A percentile compares a stretch with the other conserved stretches of the same genome.
These are phyloP conservation scores for Lagothrix lagotricha DNA, from an alignment of 2,797 vertebrate genomes.

Conservation along the genomic window DNA sequence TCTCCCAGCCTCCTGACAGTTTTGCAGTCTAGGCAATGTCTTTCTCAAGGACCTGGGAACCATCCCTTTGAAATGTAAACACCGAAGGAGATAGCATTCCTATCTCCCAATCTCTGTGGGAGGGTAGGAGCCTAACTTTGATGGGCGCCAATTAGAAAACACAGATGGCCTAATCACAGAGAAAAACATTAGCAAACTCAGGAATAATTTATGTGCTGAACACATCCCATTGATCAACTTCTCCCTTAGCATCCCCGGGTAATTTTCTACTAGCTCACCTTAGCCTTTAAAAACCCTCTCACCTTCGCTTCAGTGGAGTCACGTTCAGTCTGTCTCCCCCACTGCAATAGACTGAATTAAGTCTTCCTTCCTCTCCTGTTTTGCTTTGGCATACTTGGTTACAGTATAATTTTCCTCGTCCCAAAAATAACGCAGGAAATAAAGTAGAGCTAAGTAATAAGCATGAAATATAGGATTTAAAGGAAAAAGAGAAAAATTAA, in stretches of 20 bases:
- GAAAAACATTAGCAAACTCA: neutral
- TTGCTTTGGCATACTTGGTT: neutral
- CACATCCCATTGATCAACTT: neutral
- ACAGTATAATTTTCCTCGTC: neutral
- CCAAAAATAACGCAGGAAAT: slow-evolving; percentile 22
- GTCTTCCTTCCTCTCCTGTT: neutral
- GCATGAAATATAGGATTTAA: neutral
- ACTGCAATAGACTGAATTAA: neutral
- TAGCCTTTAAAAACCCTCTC: neutral
- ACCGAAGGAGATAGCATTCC: neutral
- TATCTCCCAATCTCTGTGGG: neutral
- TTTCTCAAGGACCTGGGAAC: neutral
- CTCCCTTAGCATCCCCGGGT: neutral
- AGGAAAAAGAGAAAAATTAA: neutral
- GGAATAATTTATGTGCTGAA: neutral
- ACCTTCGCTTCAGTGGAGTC: neutral
- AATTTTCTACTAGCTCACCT: neutral
- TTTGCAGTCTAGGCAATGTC: neutral
- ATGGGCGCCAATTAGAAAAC: slow-evolving; percentile 3
- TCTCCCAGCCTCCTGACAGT: neutral
- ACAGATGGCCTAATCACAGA: neutral
- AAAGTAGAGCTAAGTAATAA: slow-evolving; percentile 12
- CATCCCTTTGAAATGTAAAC: slow-evolving; percentile 51
- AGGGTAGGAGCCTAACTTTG: neutral
- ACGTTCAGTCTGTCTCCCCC: neutral